Percentiles rank a stretch among this genome's conserved stretches.
Evolutionary conservation across 2,888 invertebrate genomes (phyloP).

Genomic region (Belgica antarctica): DNA sequence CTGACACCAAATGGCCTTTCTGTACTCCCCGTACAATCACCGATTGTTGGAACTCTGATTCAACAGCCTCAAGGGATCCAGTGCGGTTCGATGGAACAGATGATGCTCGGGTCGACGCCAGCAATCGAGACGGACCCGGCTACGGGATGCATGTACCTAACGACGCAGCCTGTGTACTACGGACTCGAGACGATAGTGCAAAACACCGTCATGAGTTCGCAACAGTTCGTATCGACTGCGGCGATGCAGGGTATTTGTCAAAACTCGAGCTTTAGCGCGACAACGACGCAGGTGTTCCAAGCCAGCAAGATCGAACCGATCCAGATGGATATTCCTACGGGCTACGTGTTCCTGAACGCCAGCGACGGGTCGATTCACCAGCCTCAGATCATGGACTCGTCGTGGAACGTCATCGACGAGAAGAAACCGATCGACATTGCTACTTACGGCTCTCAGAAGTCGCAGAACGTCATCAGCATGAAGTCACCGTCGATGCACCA

Average conservation of each 20-base stretch:
- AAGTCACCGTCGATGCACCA: constrained; percentile 45
- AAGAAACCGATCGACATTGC: constrained; percentile 18
- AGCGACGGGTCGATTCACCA: constrained; percentile 56
- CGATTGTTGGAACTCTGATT: constrained; percentile 61
- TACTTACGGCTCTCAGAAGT: constrained; percentile 6
- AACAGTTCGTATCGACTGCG: constrained; percentile 75
- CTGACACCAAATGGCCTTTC: constrained; percentile 57
- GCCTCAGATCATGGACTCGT: constrained; percentile 51
- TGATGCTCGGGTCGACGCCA: constrained; percentile 62
- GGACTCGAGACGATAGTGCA: constrained; percentile 83
- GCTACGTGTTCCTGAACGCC: constrained; percentile 67
- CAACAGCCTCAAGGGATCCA: constrained; percentile 60
- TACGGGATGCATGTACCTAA: constrained; percentile 60
- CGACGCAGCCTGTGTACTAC: constrained; percentile 75
- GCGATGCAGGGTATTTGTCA: constrained; percentile 77
- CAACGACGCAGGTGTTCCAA: constrained; percentile 76
- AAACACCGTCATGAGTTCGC: constrained; percentile 86
- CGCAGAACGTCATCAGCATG: constrained; percentile 6
- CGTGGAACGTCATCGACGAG: constrained; percentile 33
- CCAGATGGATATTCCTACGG: constrained; percentile 67
- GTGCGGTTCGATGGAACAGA: constrained; percentile 58
- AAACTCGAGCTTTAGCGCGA: constrained; percentile 79
- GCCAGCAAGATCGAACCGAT: constrained; percentile 81
- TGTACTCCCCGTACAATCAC: constrained; percentile 59
- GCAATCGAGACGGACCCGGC: constrained; percentile 64